Conservation (phyloP, 2,113 vertebrate genomes). For the Oryzias woworae region DNA sequence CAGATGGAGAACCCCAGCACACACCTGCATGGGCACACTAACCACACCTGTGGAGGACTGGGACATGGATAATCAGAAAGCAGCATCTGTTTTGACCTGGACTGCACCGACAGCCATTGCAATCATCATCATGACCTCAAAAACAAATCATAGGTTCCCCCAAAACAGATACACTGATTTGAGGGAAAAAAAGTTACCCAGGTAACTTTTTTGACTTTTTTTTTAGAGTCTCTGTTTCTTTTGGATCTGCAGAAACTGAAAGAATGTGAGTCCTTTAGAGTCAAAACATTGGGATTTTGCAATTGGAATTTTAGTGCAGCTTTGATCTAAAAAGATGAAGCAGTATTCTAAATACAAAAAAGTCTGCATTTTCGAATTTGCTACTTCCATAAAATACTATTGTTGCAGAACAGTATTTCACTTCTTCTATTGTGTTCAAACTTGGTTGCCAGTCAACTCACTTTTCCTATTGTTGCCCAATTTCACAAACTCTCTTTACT, state of each 20-base stretch:
- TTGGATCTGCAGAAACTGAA: too few species aligned
- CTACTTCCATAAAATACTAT: too few species aligned
- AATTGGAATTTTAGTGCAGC: too few species aligned
- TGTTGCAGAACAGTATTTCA: too few species aligned
- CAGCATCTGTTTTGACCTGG: conserved; percentile 56
- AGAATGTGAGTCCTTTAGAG: too few species aligned
- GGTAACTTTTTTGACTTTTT: too few species aligned
- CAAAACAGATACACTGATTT: not conserved
- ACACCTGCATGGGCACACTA: conserved; percentile 5
- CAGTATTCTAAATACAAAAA: too few species aligned
- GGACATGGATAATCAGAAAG: conserved; percentile 59
- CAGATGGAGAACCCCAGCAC: conserved; percentile 46
- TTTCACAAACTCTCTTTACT: conserved; percentile 48
- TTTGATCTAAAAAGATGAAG: too few species aligned
- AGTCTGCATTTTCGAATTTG: too few species aligned
- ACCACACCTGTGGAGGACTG: conserved; percentile 18
- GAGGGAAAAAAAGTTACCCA: not conserved
- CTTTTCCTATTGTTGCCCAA: conserved; percentile 21
- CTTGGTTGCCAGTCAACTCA: conserved; percentile 15
- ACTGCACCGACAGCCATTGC: conserved; percentile 21
- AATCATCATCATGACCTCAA: conserved; percentile 8
- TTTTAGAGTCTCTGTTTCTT: too few species aligned
- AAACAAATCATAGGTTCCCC: not conserved
- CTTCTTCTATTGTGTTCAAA: too few species aligned
- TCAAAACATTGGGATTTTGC: too few species aligned